phyloP scores from a whole-genome alignment of 2,888 invertebrate species.

The Pterostichus madidus region DNA sequence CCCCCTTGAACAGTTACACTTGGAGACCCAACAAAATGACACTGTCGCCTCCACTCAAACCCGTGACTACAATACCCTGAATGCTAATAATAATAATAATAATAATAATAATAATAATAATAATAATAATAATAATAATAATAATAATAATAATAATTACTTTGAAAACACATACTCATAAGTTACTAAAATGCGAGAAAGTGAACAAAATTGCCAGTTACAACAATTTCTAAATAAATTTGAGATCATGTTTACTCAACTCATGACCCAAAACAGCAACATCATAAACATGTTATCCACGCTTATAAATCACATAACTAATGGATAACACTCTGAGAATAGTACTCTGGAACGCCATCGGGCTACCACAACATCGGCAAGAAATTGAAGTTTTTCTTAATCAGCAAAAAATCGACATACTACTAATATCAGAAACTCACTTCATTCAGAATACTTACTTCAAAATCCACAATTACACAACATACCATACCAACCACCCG shows the following conservation, averaged over 20 bases:
- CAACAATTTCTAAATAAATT: slow-evolving; percentile 55
- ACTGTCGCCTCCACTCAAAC: too few species aligned
- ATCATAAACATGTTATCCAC: too few species aligned
- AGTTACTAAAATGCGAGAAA: slow-evolving; percentile 2
- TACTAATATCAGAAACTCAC: slow-evolving; percentile 68
- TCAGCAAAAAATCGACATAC: slow-evolving; percentile 46
- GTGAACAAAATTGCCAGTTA: neutral
- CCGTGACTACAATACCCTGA: too few species aligned
- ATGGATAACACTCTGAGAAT: slow-evolving; percentile 51
- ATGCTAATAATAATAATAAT: too few species aligned
- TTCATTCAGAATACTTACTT: slow-evolving; percentile 64
- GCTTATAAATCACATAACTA: too few species aligned
- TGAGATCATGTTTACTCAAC: too few species aligned
- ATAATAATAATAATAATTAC: too few species aligned
- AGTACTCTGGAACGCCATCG: slow-evolving; percentile 58
- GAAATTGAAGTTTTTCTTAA: slow-evolving; percentile 62
- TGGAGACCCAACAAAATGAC: too few species aligned
- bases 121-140: too few species aligned
- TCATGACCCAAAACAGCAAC: too few species aligned
- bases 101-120: too few species aligned
- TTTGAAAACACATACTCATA: neutral
- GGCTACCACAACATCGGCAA: slow-evolving; percentile 52
- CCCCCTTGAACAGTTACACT: too few species aligned
- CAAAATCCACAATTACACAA: slow-evolving; percentile 67
- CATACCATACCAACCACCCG: slow-evolving; percentile 68